phyloP scores from a whole-genome alignment of 2,888 invertebrate genomes.

The Caenorhabditis becei region DNA sequence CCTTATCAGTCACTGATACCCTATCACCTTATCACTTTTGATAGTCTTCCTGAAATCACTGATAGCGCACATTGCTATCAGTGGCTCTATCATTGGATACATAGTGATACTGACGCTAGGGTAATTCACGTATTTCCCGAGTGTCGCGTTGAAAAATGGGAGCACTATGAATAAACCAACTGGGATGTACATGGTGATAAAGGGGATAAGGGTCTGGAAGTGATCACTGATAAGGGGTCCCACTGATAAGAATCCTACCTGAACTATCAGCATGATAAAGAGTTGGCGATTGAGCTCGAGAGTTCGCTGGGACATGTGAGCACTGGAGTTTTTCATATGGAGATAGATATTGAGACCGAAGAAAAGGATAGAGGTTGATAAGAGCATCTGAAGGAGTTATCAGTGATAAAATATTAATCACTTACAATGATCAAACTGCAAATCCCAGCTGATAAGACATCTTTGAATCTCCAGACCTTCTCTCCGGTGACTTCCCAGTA shows the following conservation, averaged over 20 bases:
- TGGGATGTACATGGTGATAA: background rate
- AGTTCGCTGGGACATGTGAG: background rate
- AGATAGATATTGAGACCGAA: slow-evolving; percentile 25
- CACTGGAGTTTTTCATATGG: slow-evolving; percentile 21
- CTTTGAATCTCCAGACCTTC: background rate
- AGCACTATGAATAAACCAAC: background rate
- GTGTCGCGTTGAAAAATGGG: background rate
- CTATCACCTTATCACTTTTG: no score
- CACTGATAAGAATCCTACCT: slow-evolving; percentile 3
- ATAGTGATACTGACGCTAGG: background rate
- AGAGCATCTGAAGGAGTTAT: slow-evolving; percentile 6
- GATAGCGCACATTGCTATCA: background rate
- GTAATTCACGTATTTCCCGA: background rate
- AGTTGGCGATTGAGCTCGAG: background rate
- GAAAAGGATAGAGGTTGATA: slow-evolving; percentile 18
- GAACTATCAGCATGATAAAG: slow-evolving; percentile 14
- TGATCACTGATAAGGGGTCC: no score
- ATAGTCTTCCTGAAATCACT: background rate
- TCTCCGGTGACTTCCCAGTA: background rate
- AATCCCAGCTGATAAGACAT: background rate
- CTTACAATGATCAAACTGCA: slow-evolving; percentile 23
- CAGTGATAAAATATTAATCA: background rate
- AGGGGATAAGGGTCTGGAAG: background rate
- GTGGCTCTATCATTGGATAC: background rate
- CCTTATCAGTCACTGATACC: no score